Percentiles rank a stretch among this genome's conserved stretches.
These are phyloP conservation scores for Campoletis raptor DNA, from an alignment of 2,888 invertebrate genomes.

Conservation along the genomic window DNA sequence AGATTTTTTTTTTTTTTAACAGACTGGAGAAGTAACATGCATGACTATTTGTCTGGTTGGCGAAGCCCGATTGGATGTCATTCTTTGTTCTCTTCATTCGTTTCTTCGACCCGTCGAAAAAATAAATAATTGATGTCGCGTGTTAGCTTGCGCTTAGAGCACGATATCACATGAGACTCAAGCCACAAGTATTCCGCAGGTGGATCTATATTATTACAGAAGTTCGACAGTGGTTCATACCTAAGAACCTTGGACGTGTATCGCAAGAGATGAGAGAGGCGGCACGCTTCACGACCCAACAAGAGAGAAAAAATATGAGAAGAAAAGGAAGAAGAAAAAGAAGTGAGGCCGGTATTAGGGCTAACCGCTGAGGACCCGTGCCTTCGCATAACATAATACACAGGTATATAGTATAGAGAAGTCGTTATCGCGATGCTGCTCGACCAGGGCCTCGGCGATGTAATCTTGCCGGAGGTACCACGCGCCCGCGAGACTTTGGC, in stretches of 20 bases:
- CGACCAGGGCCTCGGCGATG: conserved; percentile 55
- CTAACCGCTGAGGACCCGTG: conserved; percentile 58
- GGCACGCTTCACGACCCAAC: conserved; percentile 56
- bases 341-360: conserved; percentile 55
- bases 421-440: conserved; percentile 67
- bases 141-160: conserved; percentile 61
- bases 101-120: not conserved
- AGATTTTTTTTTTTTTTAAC: not conserved
- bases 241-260: conserved; percentile 50
- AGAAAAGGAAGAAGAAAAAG: conserved; percentile 12
- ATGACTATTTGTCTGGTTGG: not conserved
- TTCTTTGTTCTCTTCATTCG: conserved; percentile 2
- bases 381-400: conserved; percentile 56
- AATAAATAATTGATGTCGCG: conserved; percentile 68
- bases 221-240: conserved; percentile 52
- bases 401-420: conserved; percentile 44
- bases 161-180: conserved; percentile 47
- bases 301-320: conserved; percentile 4
- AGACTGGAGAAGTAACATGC: not conserved
- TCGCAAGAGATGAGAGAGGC: conserved; percentile 64
- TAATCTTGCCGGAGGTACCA: conserved; percentile 55
- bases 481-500: conserved; percentile 59
- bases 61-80: conserved; percentile 4
- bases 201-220: conserved; percentile 61
- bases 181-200: conserved; percentile 57